These are phyloP conservation scores for Sclerodermus sp. DNA, from an alignment of 2,888 invertebrate genomes.

Conservation along the genomic window DNA sequence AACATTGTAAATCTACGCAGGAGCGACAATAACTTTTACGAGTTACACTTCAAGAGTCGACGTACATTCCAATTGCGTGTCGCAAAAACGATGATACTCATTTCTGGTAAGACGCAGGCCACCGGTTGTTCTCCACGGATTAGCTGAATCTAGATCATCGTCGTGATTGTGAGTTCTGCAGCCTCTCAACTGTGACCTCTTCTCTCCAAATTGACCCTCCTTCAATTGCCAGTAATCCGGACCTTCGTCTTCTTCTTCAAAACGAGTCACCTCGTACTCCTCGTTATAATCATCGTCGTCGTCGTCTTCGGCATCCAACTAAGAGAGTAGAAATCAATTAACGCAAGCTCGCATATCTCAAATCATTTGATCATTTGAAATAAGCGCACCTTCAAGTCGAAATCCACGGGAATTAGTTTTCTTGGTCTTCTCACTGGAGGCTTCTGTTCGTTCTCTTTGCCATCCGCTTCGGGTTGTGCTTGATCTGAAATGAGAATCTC, in stretches of 20 bases:
- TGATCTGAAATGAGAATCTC: no score
- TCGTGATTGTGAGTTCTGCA: slow-evolving; percentile 39
- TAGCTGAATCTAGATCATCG: slow-evolving; percentile 46
- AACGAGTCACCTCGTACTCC: slow-evolving; percentile 41
- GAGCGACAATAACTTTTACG: not conserved
- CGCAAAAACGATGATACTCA: slow-evolving; percentile 80
- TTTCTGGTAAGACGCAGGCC: slow-evolving; percentile 64
- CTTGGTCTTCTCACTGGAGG: slow-evolving; percentile 15
- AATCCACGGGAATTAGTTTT: slow-evolving; percentile 51
- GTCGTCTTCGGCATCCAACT: slow-evolving; percentile 59
- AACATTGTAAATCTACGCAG: slow-evolving; percentile 1
- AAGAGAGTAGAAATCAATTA: slow-evolving; percentile 13
- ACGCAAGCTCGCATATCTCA: no score
- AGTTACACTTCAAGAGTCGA: slow-evolving; percentile 3
- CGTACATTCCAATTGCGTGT: slow-evolving; percentile 78
- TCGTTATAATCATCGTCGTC: slow-evolving; percentile 58
- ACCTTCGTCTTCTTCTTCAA: slow-evolving; percentile 40
- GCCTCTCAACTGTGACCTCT: slow-evolving; percentile 14
- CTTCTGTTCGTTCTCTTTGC: slow-evolving; percentile 17
- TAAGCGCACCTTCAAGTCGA: slow-evolving; percentile 46
- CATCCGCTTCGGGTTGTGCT: slow-evolving; percentile 20
- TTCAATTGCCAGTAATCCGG: slow-evolving; percentile 38
- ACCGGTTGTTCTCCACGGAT: slow-evolving; percentile 55
- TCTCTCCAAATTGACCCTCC: slow-evolving; percentile 26
- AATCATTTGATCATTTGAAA: not conserved